A percentile compares a stretch with the other conserved stretches of the same genome.
These are phyloP conservation scores for Himalopsyche kuldschensis DNA, from an alignment of 2,888 invertebrate species.

Conservation along the genomic window DNA sequence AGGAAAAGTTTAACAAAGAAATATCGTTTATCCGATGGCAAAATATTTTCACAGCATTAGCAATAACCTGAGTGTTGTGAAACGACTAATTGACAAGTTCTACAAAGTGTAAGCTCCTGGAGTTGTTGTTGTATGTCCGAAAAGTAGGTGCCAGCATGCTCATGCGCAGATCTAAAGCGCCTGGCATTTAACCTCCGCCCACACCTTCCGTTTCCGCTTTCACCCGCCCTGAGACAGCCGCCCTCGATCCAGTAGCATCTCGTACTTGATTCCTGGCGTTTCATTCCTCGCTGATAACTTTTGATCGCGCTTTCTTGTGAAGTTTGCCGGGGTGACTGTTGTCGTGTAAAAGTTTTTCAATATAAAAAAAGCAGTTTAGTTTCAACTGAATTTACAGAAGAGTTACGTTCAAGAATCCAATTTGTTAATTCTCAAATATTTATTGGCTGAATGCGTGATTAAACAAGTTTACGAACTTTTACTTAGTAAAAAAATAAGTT, in stretches of 20 bases:
- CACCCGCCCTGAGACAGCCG: not conserved
- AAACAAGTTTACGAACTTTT: not conserved
- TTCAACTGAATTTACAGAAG: not conserved
- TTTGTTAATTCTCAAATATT: not conserved
- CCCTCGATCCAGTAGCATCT: constrained; percentile 1
- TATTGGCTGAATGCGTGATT: not conserved
- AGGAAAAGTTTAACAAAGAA: not conserved
- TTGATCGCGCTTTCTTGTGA: not conserved
- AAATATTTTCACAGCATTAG: constrained; percentile 1
- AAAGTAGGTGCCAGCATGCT: not conserved
- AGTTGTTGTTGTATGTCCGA: not conserved
- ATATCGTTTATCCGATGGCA: not conserved
- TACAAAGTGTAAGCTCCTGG: not conserved
- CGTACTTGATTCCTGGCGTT: not conserved
- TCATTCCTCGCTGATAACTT: not conserved
- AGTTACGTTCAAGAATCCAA: not conserved
- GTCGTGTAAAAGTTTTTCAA: not conserved
- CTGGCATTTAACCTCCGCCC: not conserved
- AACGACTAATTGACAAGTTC: not conserved
- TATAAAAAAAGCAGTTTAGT: not conserved
- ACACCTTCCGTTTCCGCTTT: not conserved
- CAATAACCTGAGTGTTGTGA: not conserved
- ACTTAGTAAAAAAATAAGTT: no score
- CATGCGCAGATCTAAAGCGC: not conserved
- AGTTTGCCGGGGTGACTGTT: not conserved